phyloP scores from a whole-genome alignment of 2,888 invertebrate species.

The Rhaphigaster nebulosa region DNA sequence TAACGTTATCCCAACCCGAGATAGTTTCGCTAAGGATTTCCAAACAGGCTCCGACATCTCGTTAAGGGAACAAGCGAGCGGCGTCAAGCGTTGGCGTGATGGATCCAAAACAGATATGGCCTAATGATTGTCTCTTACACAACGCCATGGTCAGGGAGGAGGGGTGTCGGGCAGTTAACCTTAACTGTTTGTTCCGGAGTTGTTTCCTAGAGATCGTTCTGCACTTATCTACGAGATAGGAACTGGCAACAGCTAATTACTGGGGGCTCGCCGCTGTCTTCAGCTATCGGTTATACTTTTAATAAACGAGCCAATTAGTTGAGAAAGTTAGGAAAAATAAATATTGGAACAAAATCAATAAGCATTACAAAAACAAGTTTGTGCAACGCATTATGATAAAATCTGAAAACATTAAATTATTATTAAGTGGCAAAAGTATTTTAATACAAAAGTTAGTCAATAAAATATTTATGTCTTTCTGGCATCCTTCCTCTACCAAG shows the following conservation, averaged over 20 bases:
- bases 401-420: too few species aligned
- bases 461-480: too few species aligned
- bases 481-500: too few species aligned
- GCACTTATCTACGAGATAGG: neutral
- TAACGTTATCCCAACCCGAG: neutral
- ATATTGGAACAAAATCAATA: neutral
- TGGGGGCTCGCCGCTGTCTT: neutral
- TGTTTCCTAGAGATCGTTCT: neutral
- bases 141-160: neutral
- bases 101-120: slow-evolving; percentile 32
- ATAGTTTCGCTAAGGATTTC: neutral
- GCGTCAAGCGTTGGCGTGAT: slow-evolving; percentile 44
- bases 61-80: neutral
- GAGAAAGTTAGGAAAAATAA: neutral
- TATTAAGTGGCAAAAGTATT: too few species aligned
- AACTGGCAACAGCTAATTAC: neutral
- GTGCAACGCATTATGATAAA: too few species aligned
- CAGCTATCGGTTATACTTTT: neutral
- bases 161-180: neutral
- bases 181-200: neutral
- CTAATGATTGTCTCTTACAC: slow-evolving; percentile 30
- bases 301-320: neutral
- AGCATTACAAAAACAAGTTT: neutral
- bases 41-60: neutral
- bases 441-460: too few species aligned